phyloP scores from a whole-genome alignment of 2,888 invertebrate species.

The Hetaerina titia region DNA sequence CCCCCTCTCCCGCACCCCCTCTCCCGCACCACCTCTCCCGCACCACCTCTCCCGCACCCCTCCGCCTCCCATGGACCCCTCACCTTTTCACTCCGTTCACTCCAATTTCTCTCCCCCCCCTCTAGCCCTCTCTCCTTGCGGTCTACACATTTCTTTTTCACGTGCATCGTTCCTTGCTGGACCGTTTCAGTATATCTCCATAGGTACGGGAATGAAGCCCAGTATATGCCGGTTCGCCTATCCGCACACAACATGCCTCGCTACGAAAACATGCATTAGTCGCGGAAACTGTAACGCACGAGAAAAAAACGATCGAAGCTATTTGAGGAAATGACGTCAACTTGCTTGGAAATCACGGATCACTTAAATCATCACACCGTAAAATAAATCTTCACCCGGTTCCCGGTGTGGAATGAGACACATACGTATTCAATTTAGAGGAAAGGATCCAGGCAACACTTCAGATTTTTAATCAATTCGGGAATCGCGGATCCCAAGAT shows the following conservation, averaged over 20 bases:
- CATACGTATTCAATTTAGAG: not conserved
- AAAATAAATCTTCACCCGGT: not conserved
- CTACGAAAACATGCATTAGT: not conserved
- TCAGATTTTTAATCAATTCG: not conserved
- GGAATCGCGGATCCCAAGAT: not conserved
- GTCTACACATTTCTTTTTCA: not conserved
- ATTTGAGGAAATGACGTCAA: not conserved
- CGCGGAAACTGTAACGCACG: not conserved
- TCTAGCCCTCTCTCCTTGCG: too few relatives aligned
- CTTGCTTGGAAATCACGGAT: not conserved
- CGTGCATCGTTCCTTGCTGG: not conserved
- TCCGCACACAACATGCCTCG: not conserved
- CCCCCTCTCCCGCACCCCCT: not conserved
- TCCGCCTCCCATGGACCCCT: not conserved
- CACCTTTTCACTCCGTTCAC: too few relatives aligned
- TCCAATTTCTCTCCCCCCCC: too few relatives aligned
- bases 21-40: not conserved
- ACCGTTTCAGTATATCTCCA: not conserved
- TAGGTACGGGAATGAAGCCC: not conserved
- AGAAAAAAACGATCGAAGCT: not conserved
- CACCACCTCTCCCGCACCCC: not conserved
- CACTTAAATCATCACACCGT: not conserved
- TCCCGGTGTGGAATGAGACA: not conserved
- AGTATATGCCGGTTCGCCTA: not conserved
- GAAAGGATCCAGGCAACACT: not conserved